These are phyloP conservation scores for Pseudochirops corinnae DNA, from an alignment of 2,797 vertebrate genomes.

Conservation along the genomic window DNA sequence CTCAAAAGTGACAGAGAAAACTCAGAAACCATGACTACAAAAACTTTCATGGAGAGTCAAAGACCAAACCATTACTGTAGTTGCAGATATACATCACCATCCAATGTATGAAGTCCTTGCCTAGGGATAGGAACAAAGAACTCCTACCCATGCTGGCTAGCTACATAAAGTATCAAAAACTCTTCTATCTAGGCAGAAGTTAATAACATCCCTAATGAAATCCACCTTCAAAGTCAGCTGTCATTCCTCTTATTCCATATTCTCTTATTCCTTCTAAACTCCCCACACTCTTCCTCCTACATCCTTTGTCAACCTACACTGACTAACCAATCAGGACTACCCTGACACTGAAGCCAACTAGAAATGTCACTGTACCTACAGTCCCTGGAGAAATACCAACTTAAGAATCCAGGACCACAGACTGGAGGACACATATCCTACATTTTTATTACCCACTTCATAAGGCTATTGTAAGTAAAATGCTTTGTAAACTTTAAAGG, in stretches of 20 bases:
- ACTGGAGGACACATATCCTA: background rate
- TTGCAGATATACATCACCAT: background rate
- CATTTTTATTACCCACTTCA: background rate
- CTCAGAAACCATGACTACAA: background rate
- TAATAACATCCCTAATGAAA: background rate
- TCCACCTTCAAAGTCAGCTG: background rate
- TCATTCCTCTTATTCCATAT: background rate
- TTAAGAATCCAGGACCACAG: conserved; percentile 49
- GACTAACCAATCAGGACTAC: background rate
- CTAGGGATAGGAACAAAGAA: background rate
- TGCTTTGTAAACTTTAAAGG: background rate
- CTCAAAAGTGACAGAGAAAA: background rate
- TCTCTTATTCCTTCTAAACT: background rate
- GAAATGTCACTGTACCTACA: background rate
- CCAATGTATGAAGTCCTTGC: background rate
- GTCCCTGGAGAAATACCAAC: conserved; percentile 22
- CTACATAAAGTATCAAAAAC: background rate
- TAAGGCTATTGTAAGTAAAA: background rate
- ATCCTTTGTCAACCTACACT: background rate
- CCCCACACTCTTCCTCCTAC: background rate
- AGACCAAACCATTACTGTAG: background rate
- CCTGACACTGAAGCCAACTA: background rate
- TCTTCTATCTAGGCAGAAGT: background rate
- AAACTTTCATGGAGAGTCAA: background rate
- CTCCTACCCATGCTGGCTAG: background rate